Evolutionary conservation across 2,113 vertebrate genomes (phyloP).

Genomic region (Bungarus multicinctus): DNA sequence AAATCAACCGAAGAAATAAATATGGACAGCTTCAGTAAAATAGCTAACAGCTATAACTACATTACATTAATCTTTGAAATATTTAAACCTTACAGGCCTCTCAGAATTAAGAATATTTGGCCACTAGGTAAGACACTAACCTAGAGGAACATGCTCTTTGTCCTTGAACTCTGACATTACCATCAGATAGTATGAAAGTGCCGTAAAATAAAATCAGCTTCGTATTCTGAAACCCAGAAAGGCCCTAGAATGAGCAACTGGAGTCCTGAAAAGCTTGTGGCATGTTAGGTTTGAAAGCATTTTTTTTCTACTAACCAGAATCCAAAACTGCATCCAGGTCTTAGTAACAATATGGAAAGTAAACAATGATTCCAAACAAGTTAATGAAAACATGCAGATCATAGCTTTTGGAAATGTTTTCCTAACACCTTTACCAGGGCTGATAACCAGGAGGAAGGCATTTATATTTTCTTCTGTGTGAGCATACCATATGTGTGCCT

Average conservation of each 20-base stretch:
- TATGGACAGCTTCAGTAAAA: too few relatives aligned
- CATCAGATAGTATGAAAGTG: background rate
- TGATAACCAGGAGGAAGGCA: background rate
- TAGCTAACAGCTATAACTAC: background rate
- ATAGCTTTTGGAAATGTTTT: background rate
- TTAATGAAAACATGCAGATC: background rate
- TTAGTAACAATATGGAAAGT: background rate
- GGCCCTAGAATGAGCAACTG: background rate
- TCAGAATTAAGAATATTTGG: background rate
- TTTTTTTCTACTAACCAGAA: background rate
- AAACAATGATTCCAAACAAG: background rate
- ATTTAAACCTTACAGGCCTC: background rate
- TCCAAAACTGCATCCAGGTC: background rate
- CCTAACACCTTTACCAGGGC: background rate
- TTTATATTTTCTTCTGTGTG: background rate
- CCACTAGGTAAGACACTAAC: background rate
- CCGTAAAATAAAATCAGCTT: background rate
- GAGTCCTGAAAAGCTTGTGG: background rate
- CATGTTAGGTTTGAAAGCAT: conserved; percentile 9
- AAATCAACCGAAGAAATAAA: background rate
- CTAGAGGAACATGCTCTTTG: too few relatives aligned
- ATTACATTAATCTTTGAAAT: background rate
- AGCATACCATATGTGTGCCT: background rate
- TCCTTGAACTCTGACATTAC: background rate
- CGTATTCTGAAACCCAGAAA: background rate